These are phyloP conservation scores for Dasypogon diadema DNA, from an alignment of 2,888 invertebrate species.

Conservation along the genomic window DNA sequence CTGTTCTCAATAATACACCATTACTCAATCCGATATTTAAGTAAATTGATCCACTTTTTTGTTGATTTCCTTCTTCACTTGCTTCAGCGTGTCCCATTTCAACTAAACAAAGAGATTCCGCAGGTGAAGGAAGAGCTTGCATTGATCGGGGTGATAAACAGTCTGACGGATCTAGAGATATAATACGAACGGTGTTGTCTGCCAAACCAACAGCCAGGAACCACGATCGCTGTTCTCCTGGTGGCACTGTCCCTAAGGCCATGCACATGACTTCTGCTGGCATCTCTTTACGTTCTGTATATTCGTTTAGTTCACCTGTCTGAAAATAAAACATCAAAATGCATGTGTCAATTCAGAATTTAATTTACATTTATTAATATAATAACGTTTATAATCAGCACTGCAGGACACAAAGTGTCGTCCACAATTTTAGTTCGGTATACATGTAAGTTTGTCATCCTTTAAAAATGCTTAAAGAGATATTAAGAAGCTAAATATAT, in stretches of 20 bases:
- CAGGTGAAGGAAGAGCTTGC: conserved; percentile 95
- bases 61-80: conserved; percentile 70
- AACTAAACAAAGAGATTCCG: conserved; percentile 96
- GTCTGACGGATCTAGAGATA: conserved; percentile 96
- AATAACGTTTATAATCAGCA: no score
- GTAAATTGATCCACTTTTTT: conserved; percentile 82
- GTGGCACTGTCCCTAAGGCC: conserved; percentile 95
- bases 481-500: neutral
- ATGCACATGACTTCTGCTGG: conserved; percentile 98
- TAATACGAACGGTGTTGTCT: conserved; percentile 97
- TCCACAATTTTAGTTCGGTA: conserved; percentile 66
- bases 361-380: no score
- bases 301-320: conserved; percentile 98
- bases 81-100: conserved; percentile 85
- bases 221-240: conserved; percentile 94
- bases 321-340: no score
- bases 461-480: neutral
- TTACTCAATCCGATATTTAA: conserved; percentile 98
- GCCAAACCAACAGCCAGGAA: conserved; percentile 96
- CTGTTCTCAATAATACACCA: conserved; percentile 92
- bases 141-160: conserved; percentile 95
- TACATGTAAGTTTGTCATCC: conserved; percentile 67
- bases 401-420: conserved; percentile 69
- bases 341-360: conserved; percentile 35
- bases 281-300: conserved; percentile 96